Percentiles rank a stretch among this genome's conserved stretches.
phyloP scores from a whole-genome alignment of 2,888 invertebrate genomes.

The Barypeithes pellucidus region DNA sequence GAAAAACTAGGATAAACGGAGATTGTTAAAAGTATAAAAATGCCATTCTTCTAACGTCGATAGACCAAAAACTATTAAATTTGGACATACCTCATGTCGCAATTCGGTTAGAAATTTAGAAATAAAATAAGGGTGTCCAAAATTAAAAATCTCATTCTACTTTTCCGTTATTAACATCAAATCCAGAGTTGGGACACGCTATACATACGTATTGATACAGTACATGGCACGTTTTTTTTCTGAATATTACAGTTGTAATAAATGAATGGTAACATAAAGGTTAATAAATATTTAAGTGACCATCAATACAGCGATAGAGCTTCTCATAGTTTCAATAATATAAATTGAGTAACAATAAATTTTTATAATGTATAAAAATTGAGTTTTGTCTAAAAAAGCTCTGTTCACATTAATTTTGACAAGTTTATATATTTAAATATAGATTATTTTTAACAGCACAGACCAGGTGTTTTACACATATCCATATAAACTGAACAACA shows the following conservation, averaged over 20 bases:
- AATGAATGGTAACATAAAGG: constrained; percentile 50
- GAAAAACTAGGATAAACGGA: too few species aligned
- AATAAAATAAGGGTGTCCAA: too few species aligned
- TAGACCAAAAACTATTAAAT: too few species aligned
- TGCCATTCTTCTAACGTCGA: too few species aligned
- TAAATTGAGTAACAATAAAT: too few species aligned
- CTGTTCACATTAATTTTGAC: constrained; percentile 2
- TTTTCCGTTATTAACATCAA: too few species aligned
- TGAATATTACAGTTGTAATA: constrained; percentile 32
- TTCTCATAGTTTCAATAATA: not conserved
- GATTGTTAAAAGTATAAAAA: too few species aligned
- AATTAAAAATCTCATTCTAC: too few species aligned
- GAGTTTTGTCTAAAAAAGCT: constrained; percentile 3
- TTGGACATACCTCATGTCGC: too few species aligned
- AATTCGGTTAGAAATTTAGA: too few species aligned
- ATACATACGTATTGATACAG: constrained; percentile 44
- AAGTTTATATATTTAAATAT: constrained; percentile 24
- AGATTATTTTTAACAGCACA: constrained; percentile 22
- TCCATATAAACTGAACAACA: constrained; percentile 10
- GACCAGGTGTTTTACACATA: constrained; percentile 17
- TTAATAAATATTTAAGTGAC: constrained; percentile 32
- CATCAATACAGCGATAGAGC: not conserved
- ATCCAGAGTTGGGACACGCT: constrained; percentile 24
- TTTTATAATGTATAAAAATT: not conserved
- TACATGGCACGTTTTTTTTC: constrained; percentile 51